These are phyloP conservation scores for Venusia cambrica DNA, from an alignment of 2,888 invertebrate genomes.

Conservation along the genomic window DNA sequence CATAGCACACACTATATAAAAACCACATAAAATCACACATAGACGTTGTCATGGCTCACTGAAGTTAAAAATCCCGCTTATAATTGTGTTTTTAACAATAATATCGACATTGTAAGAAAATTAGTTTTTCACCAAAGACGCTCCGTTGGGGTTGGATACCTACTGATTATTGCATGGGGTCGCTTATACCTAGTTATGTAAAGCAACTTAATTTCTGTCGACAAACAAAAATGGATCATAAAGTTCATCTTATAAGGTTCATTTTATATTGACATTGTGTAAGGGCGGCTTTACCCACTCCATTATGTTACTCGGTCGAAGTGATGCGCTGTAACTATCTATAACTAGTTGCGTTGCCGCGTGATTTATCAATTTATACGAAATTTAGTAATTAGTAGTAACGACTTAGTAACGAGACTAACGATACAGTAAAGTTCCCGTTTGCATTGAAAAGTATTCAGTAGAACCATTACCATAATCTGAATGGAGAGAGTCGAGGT, in stretches of 20 bases:
- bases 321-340: conserved; percentile 11
- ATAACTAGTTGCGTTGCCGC: too few relatives aligned
- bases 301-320: conserved; percentile 35
- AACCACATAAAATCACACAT: background rate
- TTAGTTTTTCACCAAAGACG: conserved; percentile 20
- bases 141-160: conserved; percentile 35
- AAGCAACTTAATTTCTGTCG: conserved; percentile 50
- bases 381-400: too few relatives aligned
- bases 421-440: too few relatives aligned
- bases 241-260: rapidly evolving
- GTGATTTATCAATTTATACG: too few relatives aligned
- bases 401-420: too few relatives aligned
- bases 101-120: conserved; percentile 26
- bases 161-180: conserved; percentile 73
- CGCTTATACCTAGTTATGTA: conserved; percentile 54
- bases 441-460: too few relatives aligned
- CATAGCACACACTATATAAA: conserved; percentile 9
- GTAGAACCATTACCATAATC: too few relatives aligned
- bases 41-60: conserved; percentile 3
- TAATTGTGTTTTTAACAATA: conserved; percentile 14
- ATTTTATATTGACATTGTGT: conserved; percentile 26
- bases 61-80: conserved; percentile 6
- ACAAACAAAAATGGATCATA: conserved; percentile 33
- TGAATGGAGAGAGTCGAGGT: too few relatives aligned
- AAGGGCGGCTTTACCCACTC: conserved; percentile 43